Conservation (phyloP, 2,113 vertebrate species). For the Caracal caracal region DNA sequence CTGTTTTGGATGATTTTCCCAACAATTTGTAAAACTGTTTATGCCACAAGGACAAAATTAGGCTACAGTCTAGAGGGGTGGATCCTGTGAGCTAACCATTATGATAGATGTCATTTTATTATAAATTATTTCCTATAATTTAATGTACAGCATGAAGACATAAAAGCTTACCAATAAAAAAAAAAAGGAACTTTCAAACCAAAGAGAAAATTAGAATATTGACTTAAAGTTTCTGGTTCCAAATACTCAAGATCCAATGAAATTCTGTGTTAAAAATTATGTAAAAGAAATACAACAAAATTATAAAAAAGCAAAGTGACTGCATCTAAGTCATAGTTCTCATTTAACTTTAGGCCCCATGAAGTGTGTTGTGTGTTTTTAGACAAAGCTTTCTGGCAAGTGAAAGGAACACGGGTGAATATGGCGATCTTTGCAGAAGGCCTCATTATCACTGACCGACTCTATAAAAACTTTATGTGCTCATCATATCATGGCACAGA, state of each 20-base stretch:
- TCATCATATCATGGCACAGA: constrained; percentile 73
- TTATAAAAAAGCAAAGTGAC: neutral
- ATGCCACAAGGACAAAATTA: neutral
- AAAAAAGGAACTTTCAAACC: neutral
- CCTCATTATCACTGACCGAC: constrained; percentile 77
- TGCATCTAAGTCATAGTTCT: constrained; percentile 1
- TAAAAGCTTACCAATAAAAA: neutral
- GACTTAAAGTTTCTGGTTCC: neutral
- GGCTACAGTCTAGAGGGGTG: neutral
- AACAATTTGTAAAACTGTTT: neutral
- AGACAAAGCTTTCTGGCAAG: constrained; percentile 59
- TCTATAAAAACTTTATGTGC: constrained; percentile 66
- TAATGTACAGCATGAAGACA: neutral
- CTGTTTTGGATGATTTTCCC: neutral
- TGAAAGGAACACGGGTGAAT: constrained; percentile 30
- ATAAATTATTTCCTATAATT: constrained; percentile 8
- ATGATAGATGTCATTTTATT: neutral
- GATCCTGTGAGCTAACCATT: neutral
- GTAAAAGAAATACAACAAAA: neutral
- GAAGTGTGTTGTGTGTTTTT: constrained; percentile 12
- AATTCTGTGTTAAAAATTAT: neutral
- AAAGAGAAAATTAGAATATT: neutral
- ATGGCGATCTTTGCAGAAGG: constrained; percentile 70
- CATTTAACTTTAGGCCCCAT: neutral
- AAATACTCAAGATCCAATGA: neutral